Evolutionary conservation across 1,140 invertebrate species (phyloP), one percentile per base, ranked within the genome.

Genomic region (Tetramorium parvispinum): DNA sequence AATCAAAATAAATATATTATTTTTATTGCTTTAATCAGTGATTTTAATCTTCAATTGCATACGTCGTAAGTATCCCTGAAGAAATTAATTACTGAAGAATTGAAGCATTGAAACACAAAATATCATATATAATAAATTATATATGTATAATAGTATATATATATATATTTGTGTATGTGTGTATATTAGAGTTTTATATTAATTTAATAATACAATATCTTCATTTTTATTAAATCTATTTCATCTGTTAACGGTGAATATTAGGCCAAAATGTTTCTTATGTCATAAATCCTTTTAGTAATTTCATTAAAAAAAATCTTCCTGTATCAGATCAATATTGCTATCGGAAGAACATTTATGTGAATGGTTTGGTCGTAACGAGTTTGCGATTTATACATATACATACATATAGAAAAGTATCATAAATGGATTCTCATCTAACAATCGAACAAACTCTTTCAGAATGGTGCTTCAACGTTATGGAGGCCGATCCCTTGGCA

Each of bases 401-500:
- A 46, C 18, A 40, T 68, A 66, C 37, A 10, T 37, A 6, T 65
- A 57, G 76, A n/a, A 27, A 51, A 79, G 18, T 51, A 6, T 6
- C 4, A 32, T 21, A 61, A 63, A 32, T 46, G 27, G 5, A 73
- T 61, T 81, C 4, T 7, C 21, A 0, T 78, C 82, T 85, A 85
- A 85, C 71, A 32, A 65, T 51, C 49, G 18, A 18, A 65, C 59
- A 61, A 86, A 83, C 13, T 43, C 51, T 91, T 89, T 85, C 89
- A 91, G 79, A 81, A 70, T 92, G 92, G 83, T 93, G 95, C 21
- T 68, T 40, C 68, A 51, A 10, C 13, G 24, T 0, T 27, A 0
- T 0, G 21, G 73, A 78, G 7, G 40, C 40, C 40, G 70, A 43
- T 40, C 53, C 75, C 7, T 27, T 63, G 11, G 32, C 32, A n/a